A percentile compares a stretch with the other conserved stretches of the same genome.
phyloP scores from a whole-genome alignment of 2,797 vertebrate species.

The Bryconaethiops microstoma region DNA sequence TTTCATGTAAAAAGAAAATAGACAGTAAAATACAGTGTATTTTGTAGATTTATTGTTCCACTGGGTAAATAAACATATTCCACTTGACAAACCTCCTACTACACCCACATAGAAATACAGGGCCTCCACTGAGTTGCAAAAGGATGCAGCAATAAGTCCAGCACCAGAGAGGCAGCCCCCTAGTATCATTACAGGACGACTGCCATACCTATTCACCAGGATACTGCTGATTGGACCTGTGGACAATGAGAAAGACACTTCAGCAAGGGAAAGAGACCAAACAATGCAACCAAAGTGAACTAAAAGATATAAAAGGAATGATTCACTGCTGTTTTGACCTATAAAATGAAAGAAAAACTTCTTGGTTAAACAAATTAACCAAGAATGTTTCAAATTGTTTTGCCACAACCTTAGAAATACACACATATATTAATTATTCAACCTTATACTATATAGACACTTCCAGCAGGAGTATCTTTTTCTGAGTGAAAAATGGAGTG shows the following conservation, averaged over 20 bases:
- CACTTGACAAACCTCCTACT: slow-evolving; percentile 85
- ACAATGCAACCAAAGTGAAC: slow-evolving; percentile 1
- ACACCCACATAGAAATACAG: slow-evolving; percentile 95
- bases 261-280: neutral
- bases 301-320: neutral
- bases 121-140: slow-evolving; percentile 87
- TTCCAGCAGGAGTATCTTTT: too few species aligned
- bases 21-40: neutral
- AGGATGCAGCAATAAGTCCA: slow-evolving; percentile 89
- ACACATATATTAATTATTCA: too few species aligned
- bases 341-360: too few species aligned
- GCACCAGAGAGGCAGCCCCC: slow-evolving; percentile 87
- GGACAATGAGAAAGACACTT: slow-evolving; percentile 8
- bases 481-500: too few species aligned
- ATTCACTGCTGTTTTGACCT: too few species aligned
- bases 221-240: slow-evolving; percentile 93
- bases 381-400: too few species aligned
- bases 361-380: too few species aligned
- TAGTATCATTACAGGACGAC: slow-evolving; percentile 88
- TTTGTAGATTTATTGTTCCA: slow-evolving; percentile 12
- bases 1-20: neutral
- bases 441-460: too few species aligned
- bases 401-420: too few species aligned
- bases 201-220: slow-evolving; percentile 95
- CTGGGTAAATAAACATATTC: neutral